These are phyloP conservation scores for Polypedilum pembai DNA, from an alignment of 1,140 invertebrate genomes.

Conservation along the genomic window DNA sequence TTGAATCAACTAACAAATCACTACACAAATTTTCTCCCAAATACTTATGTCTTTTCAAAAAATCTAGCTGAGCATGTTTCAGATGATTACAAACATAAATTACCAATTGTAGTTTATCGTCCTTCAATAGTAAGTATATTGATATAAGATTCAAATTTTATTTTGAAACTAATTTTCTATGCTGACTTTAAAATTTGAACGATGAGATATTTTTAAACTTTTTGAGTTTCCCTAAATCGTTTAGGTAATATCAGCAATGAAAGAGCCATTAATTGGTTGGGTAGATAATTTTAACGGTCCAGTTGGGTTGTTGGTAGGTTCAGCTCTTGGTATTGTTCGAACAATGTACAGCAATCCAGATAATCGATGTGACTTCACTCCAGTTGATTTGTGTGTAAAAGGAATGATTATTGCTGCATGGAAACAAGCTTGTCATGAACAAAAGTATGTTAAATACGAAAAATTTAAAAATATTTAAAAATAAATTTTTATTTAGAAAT, in stretches of 20 bases:
- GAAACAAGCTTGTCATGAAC: conserved; percentile 34
- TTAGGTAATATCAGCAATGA: conserved; percentile 35
- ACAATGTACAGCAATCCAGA: conserved; percentile 30
- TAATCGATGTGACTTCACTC: conserved; percentile 41
- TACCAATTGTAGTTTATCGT: conserved; percentile 78
- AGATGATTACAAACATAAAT: conserved; percentile 54
- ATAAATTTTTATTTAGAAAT: conserved; percentile 36
- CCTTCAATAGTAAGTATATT: conserved; percentile 68
- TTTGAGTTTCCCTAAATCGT: no score
- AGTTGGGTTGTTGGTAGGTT: conserved; percentile 45
- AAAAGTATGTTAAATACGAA: not conserved
- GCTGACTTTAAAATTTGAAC: no score
- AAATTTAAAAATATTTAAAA: not conserved
- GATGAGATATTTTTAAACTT: no score
- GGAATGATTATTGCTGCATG: conserved; percentile 52
- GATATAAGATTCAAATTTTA: no score
- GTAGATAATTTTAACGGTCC: conserved; percentile 43
- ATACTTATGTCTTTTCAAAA: conserved; percentile 83
- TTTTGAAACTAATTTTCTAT: no score
- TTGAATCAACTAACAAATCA: conserved; percentile 60
- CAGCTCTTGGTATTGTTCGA: conserved; percentile 51
- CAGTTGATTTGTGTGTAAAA: conserved; percentile 56
- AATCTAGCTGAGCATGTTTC: conserved; percentile 70
- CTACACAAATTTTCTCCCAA: conserved; percentile 57
- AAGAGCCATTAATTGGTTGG: conserved; percentile 50